Evolutionary conservation across 2,113 vertebrate species (phyloP).

Genomic region (Oncorhynchus tshawytscha): DNA sequence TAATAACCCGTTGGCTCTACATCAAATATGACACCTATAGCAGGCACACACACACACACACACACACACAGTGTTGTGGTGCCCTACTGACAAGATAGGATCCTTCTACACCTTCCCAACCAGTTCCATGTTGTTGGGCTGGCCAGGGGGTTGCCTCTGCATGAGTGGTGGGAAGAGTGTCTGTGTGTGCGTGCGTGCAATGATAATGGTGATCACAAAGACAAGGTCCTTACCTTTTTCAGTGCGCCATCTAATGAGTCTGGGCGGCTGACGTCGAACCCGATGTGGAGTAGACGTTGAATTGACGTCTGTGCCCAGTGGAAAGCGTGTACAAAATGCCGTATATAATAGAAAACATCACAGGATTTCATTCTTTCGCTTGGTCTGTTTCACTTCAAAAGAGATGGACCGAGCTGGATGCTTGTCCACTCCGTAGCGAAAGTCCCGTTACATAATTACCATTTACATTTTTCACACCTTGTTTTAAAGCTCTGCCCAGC

Average conservation of each 20-base stretch:
- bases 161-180: slow-evolving; percentile 51
- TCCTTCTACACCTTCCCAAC: slow-evolving; percentile 5
- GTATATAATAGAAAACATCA: slow-evolving; percentile 54
- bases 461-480: slow-evolving; percentile 44
- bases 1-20: not conserved
- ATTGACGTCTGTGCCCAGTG: too few species aligned
- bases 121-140: not conserved
- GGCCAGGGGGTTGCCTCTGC: slow-evolving; percentile 52
- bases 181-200: not conserved
- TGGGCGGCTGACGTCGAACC: slow-evolving; percentile 90
- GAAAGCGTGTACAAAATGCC: slow-evolving; percentile 26
- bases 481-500: not conserved
- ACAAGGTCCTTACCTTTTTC: slow-evolving; percentile 81
- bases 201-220: not conserved
- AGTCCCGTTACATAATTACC: slow-evolving; percentile 48
- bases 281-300: slow-evolving; percentile 52
- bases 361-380: slow-evolving; percentile 21
- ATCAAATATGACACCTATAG: not conserved
- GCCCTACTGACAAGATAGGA: slow-evolving; percentile 22
- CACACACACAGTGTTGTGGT: not conserved
- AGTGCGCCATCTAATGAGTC: slow-evolving; percentile 86
- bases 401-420: slow-evolving; percentile 46
- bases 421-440: slow-evolving; percentile 40
- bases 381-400: slow-evolving; percentile 50
- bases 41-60: not conserved